A percentile compares a stretch with the other conserved stretches of the same genome.
These are phyloP conservation scores for Nemurella pictetii DNA, from an alignment of 2,888 invertebrate genomes.

Conservation along the genomic window DNA sequence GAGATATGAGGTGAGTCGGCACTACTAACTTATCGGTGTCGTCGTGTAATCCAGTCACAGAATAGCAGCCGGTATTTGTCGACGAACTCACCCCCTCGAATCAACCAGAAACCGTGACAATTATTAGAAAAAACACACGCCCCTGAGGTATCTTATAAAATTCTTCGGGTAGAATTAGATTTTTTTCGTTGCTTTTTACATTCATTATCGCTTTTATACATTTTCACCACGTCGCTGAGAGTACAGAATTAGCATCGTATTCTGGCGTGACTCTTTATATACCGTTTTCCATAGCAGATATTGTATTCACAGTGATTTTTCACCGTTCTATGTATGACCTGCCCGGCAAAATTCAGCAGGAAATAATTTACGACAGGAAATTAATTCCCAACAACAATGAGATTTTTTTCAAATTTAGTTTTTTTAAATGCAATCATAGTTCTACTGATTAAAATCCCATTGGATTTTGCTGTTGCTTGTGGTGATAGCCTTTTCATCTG, in stretches of 20 bases:
- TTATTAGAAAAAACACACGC: background rate
- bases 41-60: background rate
- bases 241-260: background rate
- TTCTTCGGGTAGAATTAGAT: background rate
- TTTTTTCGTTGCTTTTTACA: background rate
- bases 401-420: background rate
- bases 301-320: background rate
- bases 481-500: background rate
- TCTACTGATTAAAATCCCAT: background rate
- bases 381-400: slow-evolving; percentile 9
- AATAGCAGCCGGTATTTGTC: background rate
- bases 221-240: background rate
- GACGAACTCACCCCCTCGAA: background rate
- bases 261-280: background rate
- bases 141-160: background rate
- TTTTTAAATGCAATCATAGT: background rate
- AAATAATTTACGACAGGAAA: slow-evolving; percentile 25
- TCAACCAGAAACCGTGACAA: background rate
- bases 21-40: background rate
- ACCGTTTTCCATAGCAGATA: background rate
- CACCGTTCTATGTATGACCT: background rate
- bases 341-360: background rate
- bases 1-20: slow-evolving; percentile 5
- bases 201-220: background rate
- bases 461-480: background rate